A percentile compares a stretch with the other conserved stretches of the same genome.
phyloP scores from a whole-genome alignment of 2,888 invertebrate species.

The Cyrtodaria siliqua region DNA sequence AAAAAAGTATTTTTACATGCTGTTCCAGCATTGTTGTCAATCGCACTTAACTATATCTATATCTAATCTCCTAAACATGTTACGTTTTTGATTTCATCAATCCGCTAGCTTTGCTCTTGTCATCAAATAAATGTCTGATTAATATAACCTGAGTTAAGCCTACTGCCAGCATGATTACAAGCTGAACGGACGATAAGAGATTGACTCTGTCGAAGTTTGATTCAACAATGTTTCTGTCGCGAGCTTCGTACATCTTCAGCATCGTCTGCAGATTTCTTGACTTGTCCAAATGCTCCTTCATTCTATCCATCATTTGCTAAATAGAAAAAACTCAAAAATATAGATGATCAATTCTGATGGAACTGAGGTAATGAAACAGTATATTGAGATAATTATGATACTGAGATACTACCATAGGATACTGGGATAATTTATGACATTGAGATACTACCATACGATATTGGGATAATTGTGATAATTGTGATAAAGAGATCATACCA shows the following conservation, averaged over 20 bases:
- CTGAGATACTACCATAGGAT: no score
- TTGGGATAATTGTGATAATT: no score
- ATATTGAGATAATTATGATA: no score
- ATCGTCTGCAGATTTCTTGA: conserved; percentile 83
- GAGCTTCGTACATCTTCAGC: conserved; percentile 91
- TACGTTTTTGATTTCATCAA: conserved; percentile 67
- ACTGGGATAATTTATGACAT: no score
- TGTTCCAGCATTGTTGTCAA: no score
- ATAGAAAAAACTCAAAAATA: no score
- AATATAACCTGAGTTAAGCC: conserved; percentile 91
- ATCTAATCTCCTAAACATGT: not conserved
- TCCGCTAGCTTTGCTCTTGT: conserved; percentile 73
- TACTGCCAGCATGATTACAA: conserved; percentile 91
- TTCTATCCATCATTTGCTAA: conserved; percentile 89
- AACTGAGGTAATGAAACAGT: no score
- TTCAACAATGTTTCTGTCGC: conserved; percentile 94
- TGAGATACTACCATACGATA: no score
- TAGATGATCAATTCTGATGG: no score
- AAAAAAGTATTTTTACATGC: no score
- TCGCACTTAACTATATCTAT: no score
- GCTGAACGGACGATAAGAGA: conserved; percentile 90
- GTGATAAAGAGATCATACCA: no score
- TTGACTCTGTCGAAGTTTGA: conserved; percentile 93
- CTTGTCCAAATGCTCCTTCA: conserved; percentile 86
- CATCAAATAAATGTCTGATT: conserved; percentile 93